Evolutionary conservation across 1,140 invertebrate genomes (phyloP).

Genomic region (Oppia nitens): DNA sequence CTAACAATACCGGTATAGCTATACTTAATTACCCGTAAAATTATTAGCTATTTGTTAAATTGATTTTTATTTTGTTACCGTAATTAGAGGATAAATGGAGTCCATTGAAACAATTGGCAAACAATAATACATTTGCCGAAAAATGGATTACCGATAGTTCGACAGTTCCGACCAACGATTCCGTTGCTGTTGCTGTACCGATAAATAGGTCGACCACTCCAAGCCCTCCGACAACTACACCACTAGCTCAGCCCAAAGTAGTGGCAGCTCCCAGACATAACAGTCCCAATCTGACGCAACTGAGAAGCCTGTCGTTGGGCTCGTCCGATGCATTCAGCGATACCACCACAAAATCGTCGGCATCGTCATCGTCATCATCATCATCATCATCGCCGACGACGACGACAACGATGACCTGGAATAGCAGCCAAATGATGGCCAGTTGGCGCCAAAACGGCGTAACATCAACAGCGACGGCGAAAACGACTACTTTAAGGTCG

Average conservation of each 20-base stretch:
- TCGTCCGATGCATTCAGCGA: constrained; percentile 22
- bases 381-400: constrained; percentile 1
- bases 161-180: constrained; percentile 26
- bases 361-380: constrained; percentile 15
- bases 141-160: constrained; percentile 25
- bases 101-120: constrained; percentile 5
- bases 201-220: constrained; percentile 17
- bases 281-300: constrained; percentile 33
- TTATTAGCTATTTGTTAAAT: no score
- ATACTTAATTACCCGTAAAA: no score
- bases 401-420: background rate
- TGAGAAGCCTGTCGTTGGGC: constrained; percentile 41
- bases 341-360: no score
- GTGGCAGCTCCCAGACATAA: constrained; percentile 26
- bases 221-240: constrained; percentile 15
- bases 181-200: no score
- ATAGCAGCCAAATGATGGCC: no score
- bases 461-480: constrained; percentile 23
- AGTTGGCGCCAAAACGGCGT: constrained; percentile 12
- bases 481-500: constrained; percentile 13
- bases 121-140: constrained; percentile 42
- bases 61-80: no score
- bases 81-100: background rate
- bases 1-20: no score
- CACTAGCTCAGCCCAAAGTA: constrained; percentile 15